A percentile compares a stretch with the other conserved stretches of the same genome.
These are phyloP conservation scores for Sciurus niger DNA, from an alignment of 2,113 vertebrate genomes.

Conservation along the genomic window DNA sequence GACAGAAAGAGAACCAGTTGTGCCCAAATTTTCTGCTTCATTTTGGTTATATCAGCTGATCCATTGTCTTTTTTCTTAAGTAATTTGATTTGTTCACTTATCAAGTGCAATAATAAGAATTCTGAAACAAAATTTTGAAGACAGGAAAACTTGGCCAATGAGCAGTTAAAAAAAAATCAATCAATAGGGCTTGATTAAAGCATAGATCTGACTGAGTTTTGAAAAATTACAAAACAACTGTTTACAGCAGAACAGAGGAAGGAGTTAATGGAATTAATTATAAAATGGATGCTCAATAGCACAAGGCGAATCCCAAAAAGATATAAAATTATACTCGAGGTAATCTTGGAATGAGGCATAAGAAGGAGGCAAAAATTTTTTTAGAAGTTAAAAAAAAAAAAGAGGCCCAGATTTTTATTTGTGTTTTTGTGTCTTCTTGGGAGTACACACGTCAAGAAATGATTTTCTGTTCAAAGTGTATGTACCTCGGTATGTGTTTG, in stretches of 20 bases:
- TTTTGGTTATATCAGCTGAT: not conserved
- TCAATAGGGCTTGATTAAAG: not conserved
- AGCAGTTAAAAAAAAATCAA: not conserved
- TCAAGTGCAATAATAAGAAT: not conserved
- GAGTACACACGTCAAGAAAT: not conserved
- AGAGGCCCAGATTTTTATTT: not conserved
- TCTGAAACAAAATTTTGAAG: slow-evolving; percentile 1
- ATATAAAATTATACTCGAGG: not conserved
- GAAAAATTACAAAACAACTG: not conserved
- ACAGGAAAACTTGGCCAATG: not conserved
- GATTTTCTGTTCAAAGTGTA: not conserved
- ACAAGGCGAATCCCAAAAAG: not conserved
- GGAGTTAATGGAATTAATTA: not conserved
- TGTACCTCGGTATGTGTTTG: not conserved
- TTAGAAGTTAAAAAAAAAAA: not conserved
- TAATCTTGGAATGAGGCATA: not conserved
- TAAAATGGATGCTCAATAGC: not conserved
- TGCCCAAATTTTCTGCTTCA: not conserved
- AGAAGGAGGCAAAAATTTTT: not conserved
- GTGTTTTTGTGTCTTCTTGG: not conserved
- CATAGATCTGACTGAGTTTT: not conserved
- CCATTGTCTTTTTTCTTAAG: not conserved
- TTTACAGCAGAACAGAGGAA: not conserved
- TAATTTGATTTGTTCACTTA: slow-evolving; percentile 25
- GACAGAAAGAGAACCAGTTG: not conserved